Evolutionary conservation across 2,113 vertebrate genomes (phyloP).

Genomic region (Carlito syrichta): DNA sequence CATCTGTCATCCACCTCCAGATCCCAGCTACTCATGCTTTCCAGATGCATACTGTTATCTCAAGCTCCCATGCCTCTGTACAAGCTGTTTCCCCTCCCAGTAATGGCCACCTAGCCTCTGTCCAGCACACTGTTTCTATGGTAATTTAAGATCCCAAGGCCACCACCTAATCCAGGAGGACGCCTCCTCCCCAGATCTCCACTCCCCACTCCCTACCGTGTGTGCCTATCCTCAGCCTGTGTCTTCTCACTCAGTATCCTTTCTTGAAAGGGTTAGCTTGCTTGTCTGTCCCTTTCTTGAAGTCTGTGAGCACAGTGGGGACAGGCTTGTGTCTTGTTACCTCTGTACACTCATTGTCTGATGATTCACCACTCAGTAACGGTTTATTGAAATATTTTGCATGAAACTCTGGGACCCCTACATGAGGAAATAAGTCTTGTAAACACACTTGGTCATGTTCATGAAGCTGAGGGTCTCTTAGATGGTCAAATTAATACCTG

Average conservation of each 20-base stretch:
- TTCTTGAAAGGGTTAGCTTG: not conserved
- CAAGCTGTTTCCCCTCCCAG: not conserved
- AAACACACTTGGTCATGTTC: not conserved
- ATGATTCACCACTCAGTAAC: not conserved
- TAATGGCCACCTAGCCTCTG: not conserved
- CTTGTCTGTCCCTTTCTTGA: not conserved
- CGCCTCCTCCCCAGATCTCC: too few species aligned
- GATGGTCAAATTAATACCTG: not conserved
- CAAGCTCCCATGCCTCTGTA: not conserved
- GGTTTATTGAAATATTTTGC: not conserved
- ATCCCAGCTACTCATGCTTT: not conserved
- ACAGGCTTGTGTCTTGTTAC: too few species aligned
- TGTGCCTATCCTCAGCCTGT: too few species aligned
- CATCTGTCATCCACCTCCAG: not conserved
- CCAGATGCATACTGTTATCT: not conserved
- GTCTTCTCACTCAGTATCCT: not conserved
- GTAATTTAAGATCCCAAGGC: not conserved
- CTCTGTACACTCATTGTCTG: too few species aligned
- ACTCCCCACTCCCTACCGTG: too few species aligned
- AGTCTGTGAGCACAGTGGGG: not conserved
- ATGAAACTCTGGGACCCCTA: not conserved
- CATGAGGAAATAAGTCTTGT: not conserved
- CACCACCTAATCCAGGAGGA: not conserved
- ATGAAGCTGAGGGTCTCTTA: not conserved
- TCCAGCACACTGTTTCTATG: not conserved